Evolutionary conservation across 2,797 vertebrate species (phyloP).

Genomic region (Mustela erminea): DNA sequence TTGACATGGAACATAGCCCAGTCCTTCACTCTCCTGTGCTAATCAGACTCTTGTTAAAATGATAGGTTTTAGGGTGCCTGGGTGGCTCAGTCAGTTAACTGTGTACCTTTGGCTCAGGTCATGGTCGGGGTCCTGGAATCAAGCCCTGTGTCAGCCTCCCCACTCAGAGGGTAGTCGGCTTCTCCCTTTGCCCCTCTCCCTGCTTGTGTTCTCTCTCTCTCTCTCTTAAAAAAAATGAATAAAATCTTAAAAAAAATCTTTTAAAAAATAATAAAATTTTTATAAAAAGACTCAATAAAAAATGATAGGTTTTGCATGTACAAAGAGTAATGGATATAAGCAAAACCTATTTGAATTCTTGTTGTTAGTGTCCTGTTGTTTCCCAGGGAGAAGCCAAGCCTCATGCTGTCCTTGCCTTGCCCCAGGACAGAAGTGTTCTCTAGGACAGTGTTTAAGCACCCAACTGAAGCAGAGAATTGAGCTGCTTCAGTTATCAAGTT

Average conservation of each 20-base stretch:
- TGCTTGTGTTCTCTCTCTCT: not conserved
- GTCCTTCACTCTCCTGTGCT: not conserved
- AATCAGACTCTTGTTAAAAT: conserved; percentile 64
- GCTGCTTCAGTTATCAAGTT: conserved; percentile 1
- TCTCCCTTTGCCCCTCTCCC: not conserved
- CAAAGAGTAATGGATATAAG: conserved; percentile 15
- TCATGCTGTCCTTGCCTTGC: not conserved
- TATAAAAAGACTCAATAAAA: not conserved
- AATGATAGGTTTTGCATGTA: conserved; percentile 41
- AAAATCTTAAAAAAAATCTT: not conserved
- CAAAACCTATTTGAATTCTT: conserved; percentile 60
- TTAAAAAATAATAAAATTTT: not conserved
- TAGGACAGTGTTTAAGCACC: not conserved
- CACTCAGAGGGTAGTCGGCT: not conserved
- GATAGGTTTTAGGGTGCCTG: not conserved
- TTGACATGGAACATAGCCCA: conserved; percentile 11
- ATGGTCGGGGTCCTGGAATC: not conserved
- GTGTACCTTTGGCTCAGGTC: not conserved
- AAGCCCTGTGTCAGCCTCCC: not conserved
- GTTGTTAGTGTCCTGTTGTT: conserved; percentile 22
- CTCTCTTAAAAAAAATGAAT: not conserved
- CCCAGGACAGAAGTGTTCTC: not conserved
- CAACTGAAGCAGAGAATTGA: not conserved
- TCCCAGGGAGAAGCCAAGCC: not conserved
- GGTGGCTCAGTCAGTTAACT: not conserved